Evolutionary conservation across 2,797 vertebrate species (phyloP).

Genomic region (Cephalopachus bancanus): DNA sequence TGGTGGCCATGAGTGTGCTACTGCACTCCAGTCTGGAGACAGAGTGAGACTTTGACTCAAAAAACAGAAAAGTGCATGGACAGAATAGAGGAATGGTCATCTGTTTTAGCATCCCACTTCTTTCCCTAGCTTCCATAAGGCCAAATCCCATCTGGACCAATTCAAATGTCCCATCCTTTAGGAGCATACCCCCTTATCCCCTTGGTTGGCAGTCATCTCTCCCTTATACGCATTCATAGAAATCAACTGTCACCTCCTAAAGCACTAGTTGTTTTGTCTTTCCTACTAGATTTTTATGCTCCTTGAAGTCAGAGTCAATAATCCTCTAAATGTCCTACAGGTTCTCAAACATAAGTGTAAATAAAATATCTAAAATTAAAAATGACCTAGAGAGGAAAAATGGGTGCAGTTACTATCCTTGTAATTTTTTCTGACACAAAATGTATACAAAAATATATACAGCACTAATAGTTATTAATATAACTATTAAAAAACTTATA

Average conservation of each 20-base stretch:
- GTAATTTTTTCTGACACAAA: background rate
- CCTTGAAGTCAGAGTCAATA: background rate
- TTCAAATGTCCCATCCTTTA: background rate
- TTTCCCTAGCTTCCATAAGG: background rate
- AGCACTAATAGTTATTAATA: background rate
- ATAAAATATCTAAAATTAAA: conserved; percentile 43
- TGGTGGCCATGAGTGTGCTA: no score
- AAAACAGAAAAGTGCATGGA: no score
- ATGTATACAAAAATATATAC: background rate
- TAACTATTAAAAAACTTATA: background rate
- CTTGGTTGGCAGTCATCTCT: background rate
- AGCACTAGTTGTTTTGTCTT: background rate
- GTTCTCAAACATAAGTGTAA: conserved; percentile 38
- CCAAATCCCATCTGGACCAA: conserved; percentile 31
- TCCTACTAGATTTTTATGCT: background rate
- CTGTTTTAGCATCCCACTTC: background rate
- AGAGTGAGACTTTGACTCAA: no score
- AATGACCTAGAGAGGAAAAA: conserved; percentile 7
- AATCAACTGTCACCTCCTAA: background rate
- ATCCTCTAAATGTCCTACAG: background rate
- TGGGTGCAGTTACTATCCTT: background rate
- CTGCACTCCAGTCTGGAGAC: no score
- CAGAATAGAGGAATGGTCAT: background rate
- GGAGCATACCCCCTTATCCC: conserved; percentile 32
- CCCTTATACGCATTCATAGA: background rate